Conservation (phyloP, 2,888 invertebrate genomes). For the Pelosia muscerda region DNA sequence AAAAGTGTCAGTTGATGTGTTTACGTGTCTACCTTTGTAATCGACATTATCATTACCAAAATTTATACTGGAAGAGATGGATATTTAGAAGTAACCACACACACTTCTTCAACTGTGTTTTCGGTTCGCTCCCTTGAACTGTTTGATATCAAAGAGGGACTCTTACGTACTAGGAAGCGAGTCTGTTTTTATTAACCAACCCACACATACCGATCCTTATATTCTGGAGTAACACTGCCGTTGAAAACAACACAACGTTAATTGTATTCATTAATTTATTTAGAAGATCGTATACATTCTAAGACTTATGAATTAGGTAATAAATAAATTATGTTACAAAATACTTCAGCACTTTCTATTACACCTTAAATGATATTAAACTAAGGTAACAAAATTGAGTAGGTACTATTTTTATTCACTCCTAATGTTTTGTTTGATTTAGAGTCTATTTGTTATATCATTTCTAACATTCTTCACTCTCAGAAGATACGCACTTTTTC, state of each 20-base stretch:
- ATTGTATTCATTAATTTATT: not conserved
- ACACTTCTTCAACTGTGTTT: too few relatives aligned
- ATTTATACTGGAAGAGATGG: too few relatives aligned
- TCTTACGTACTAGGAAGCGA: too few relatives aligned
- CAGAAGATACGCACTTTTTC: slow-evolving; percentile 70
- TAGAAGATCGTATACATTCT: not conserved
- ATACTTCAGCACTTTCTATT: not conserved
- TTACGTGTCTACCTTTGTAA: too few relatives aligned
- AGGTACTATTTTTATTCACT: not conserved
- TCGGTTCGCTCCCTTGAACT: too few relatives aligned
- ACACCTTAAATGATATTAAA: not conserved
- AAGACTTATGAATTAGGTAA: not conserved
- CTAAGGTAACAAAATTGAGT: not conserved
- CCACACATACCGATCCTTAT: too few relatives aligned
- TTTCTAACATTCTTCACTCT: slow-evolving; percentile 65
- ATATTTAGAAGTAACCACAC: too few relatives aligned
- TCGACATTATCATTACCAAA: too few relatives aligned
- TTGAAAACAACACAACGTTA: not conserved
- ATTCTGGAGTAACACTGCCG: too few relatives aligned
- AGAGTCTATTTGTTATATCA: not conserved
- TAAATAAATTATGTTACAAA: slow-evolving; percentile 5
- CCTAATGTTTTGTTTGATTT: not conserved
- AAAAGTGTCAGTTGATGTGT: too few relatives aligned
- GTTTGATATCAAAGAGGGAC: too few relatives aligned
- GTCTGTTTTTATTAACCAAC: too few relatives aligned